Evolutionary conservation across 2,797 vertebrate genomes (phyloP).

Genomic region (Hephaestus fuliginosus): DNA sequence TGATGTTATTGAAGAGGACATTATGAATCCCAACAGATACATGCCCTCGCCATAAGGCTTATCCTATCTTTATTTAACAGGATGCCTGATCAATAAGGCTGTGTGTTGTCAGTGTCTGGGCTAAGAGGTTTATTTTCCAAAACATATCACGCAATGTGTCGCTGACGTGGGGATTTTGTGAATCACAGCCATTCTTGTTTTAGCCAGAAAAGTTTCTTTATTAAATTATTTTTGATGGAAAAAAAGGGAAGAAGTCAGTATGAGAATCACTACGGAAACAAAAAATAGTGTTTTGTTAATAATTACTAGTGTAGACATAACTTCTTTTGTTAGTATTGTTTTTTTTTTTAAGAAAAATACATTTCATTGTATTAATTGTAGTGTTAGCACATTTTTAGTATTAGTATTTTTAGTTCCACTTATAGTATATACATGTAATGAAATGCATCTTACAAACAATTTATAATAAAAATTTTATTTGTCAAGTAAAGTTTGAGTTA

Average conservation of each 20-base stretch:
- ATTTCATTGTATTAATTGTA: background rate
- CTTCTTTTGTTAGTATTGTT: background rate
- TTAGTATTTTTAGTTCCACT: too few species aligned
- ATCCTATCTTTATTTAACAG: slow-evolving; percentile 74
- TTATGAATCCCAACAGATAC: slow-evolving; percentile 6
- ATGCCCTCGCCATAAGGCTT: slow-evolving; percentile 65
- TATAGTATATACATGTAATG: too few species aligned
- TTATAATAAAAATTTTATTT: background rate
- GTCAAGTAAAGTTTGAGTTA: background rate
- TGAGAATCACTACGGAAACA: background rate
- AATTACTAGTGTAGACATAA: background rate
- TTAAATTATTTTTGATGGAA: background rate
- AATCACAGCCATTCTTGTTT: background rate
- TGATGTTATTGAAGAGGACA: background rate
- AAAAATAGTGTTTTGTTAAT: too few species aligned
- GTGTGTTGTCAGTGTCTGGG: slow-evolving; percentile 57
- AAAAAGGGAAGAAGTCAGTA: background rate
- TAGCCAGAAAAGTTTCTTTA: background rate
- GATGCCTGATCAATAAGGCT: slow-evolving; percentile 86
- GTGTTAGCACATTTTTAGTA: background rate
- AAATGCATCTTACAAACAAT: background rate
- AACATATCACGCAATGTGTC: slow-evolving; percentile 25
- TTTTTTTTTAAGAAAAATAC: background rate
- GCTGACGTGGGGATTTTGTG: slow-evolving; percentile 30
- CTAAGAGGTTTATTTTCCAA: slow-evolving; percentile 74